A percentile compares a stretch with the other conserved stretches of the same genome.
Evolutionary conservation across 2,113 vertebrate genomes (phyloP).

Genomic region (Dolichallabes microphthalmus): DNA sequence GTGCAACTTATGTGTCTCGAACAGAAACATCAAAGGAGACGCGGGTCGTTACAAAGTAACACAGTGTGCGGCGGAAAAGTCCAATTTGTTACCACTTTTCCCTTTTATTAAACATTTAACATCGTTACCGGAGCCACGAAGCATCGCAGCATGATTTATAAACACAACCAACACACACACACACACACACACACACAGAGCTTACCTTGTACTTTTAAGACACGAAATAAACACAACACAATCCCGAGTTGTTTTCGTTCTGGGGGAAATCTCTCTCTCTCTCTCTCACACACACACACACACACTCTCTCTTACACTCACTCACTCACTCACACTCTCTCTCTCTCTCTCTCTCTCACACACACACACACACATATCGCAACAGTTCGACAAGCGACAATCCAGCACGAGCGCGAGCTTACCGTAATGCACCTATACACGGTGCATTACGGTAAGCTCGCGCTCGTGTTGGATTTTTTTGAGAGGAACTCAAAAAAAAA

Average conservation of each 20-base stretch:
- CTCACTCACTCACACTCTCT: too few relatives aligned
- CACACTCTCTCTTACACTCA: too few relatives aligned
- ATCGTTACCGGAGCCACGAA: neutral
- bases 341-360: too few relatives aligned
- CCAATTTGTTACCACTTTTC: neutral
- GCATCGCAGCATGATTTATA: neutral
- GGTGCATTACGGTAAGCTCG: too few relatives aligned
- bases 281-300: too few relatives aligned
- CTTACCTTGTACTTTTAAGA: conserved; percentile 30
- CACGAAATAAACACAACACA: neutral
- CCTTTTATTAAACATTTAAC: neutral
- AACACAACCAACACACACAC: too few relatives aligned
- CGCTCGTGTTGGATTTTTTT: too few relatives aligned
- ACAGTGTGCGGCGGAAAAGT: neutral
- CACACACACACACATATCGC: neutral
- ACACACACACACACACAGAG: neutral
- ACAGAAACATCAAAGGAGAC: too few relatives aligned
- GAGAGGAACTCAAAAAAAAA: neutral
- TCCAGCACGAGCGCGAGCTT: conserved; percentile 32
- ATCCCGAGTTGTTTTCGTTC: neutral
- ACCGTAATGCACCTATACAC: conserved; percentile 45
- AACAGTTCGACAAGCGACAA: conserved; percentile 22
- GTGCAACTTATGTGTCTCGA: neutral
- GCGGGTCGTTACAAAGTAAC: neutral
- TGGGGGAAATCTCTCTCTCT: conserved; percentile 10